Evolutionary conservation across 2,113 vertebrate species (phyloP).

Genomic region (Heterotilapia buettikoferi): DNA sequence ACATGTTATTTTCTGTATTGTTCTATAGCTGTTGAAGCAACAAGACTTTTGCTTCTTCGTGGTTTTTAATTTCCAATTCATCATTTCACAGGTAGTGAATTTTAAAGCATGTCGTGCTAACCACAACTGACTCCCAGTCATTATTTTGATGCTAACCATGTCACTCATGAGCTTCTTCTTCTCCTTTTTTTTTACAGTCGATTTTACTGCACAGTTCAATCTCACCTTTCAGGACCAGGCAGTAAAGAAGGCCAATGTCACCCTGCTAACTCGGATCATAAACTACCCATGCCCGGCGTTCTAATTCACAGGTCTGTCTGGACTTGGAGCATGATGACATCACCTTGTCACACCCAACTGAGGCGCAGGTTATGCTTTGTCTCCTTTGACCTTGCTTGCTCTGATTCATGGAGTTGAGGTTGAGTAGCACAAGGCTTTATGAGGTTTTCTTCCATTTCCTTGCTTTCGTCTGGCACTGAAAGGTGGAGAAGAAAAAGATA

Average conservation of each 20-base stretch:
- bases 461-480: not conserved
- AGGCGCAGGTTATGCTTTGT: not conserved
- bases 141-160: slow-evolving; percentile 20
- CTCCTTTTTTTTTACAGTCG: slow-evolving; percentile 17
- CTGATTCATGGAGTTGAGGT: slow-evolving; percentile 12
- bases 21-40: not conserved
- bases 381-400: slow-evolving; percentile 32
- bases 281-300: slow-evolving; percentile 30
- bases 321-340: slow-evolving; percentile 8
- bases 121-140: not conserved
- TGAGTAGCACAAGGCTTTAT: not conserved
- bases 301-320: slow-evolving; percentile 4
- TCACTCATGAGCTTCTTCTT: not conserved
- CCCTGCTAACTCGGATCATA: slow-evolving; percentile 37
- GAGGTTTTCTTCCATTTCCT: not conserved
- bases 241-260: slow-evolving; percentile 60
- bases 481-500: not conserved
- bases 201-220: slow-evolving; percentile 41
- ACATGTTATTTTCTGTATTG: not conserved
- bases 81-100: not conserved
- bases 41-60: not conserved
- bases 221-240: slow-evolving; percentile 36
- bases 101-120: not conserved
- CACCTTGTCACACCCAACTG: slow-evolving; percentile 3
- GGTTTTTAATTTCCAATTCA: not conserved